phyloP scores from a whole-genome alignment of 2,797 vertebrate species.

The Triplophysa bombifrons region DNA sequence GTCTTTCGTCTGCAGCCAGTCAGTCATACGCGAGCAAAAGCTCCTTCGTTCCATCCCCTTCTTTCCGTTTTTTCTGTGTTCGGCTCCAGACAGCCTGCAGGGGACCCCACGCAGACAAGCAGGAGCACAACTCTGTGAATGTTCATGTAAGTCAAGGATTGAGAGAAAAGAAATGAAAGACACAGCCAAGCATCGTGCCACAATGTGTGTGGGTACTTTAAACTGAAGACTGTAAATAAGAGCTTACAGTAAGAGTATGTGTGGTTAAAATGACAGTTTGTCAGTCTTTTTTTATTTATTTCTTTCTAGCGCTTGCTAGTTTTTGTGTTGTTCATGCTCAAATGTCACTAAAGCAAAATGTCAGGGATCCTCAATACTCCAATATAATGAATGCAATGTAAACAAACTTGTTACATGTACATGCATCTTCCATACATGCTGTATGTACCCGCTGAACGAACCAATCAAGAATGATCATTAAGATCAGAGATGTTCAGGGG shows the following conservation, averaged over 20 bases:
- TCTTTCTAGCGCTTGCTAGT: not conserved
- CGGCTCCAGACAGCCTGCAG: constrained; percentile 79
- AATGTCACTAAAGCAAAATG: not conserved
- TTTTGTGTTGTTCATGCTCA: too few species aligned
- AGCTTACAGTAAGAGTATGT: not conserved
- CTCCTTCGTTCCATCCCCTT: constrained; percentile 70
- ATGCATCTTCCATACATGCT: constrained; percentile 4
- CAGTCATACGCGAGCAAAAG: constrained; percentile 71
- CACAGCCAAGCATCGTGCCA: constrained; percentile 19
- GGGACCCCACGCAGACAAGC: constrained; percentile 76
- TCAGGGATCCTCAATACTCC: not conserved
- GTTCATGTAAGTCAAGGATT: constrained; percentile 12
- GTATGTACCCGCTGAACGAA: not conserved
- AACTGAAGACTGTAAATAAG: not conserved
- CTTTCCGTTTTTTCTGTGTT: constrained; percentile 44
- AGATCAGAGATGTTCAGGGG: constrained; percentile 4
- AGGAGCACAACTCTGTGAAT: constrained; percentile 66
- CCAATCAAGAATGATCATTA: constrained; percentile 21
- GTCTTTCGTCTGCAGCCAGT: constrained; percentile 74
- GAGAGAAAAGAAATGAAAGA: constrained; percentile 20
- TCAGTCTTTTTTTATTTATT: not conserved
- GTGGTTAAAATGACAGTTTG: constrained; percentile 17
- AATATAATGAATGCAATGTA: not conserved
- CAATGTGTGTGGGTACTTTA: constrained; percentile 37
- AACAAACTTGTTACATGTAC: not conserved